Base-by-base conservation (phyloP, 2,888 invertebrate species). In the Tetheella fluctuosa region DNA sequence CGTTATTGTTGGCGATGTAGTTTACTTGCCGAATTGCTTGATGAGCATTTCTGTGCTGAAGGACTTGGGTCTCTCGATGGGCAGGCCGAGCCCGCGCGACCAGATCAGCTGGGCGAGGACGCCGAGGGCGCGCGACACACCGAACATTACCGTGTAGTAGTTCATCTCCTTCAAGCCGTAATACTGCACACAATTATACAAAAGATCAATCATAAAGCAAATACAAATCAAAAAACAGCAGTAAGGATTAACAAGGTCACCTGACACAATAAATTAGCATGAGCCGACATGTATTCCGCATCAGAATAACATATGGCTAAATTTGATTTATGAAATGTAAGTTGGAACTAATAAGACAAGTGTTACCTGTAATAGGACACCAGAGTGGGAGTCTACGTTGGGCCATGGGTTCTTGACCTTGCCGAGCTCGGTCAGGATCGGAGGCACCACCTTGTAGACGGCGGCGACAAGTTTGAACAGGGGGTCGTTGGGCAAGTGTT, bases 351-450 rank as follows among this genome's bases (percentile, higher is more conserved):
- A 10, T 5, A 7, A 10, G 10, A 30, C 25, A 58, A 39, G 65
- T 56, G 62, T 63, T 75, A 97, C 97, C 95, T 97, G 97, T 74
- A 98, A 94, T 57, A 98, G 94, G 57, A 97, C 98, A 71, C 99
- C 99, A 69, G 98, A 98, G 94, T 99, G 98, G 23, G 99, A 98
- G 93, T 99, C 99, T 74, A 99, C 99, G 88, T 99, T 99, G 71
- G 99, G 99, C 98, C 98, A 99, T 66, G 99, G 99, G 95, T 99
- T 99, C 95, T 98, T 97, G 64, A 98, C 98, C 93, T 99, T 99
- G 82, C 98, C 99, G 73, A 97, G 96, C 90, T 98, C 98, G 75
- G 97, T 94, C 54, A 99, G 96, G 81, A 99, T 96, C 71, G 97
- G 97, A 0, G 99, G 99, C 55, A 98, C 98, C 58, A 98, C 95